Base-by-base conservation (phyloP, 1,140 invertebrate species). In the Drosophila kurseongensis region DNA sequence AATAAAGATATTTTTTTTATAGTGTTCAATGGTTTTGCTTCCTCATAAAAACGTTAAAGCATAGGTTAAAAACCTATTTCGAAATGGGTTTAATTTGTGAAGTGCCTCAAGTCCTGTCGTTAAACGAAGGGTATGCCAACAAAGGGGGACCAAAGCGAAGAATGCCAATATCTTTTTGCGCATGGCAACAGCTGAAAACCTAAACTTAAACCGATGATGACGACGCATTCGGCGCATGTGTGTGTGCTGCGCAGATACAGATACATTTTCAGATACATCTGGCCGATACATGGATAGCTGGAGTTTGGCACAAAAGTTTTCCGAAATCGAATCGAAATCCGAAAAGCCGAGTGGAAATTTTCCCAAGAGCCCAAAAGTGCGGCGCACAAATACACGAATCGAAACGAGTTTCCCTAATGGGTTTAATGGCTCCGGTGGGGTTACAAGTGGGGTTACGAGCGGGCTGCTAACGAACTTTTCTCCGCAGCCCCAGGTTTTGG, bases 351-450 rank as follows among this genome's bases (percentile, higher is more conserved):
- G 52, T 57, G 65, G 65, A 68, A 68, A 66, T 57, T 69, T 56
- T 40, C 65, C 65, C 41, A 9, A 55, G 35, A 16, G 50, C 9
- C 27, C 29, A 7, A 23, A 29, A 50, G 6, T n/a, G 45, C 45
- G 23, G 23, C 13, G 45, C 23, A 27, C 47, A 29, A 44, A 36
- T 10, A 29, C 62, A 51, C 29, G n/a, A 12, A n/a, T 71, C 60
- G 55, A 78, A 82, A 83, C 79, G 45, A 63, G 79, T 82, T 82
- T 83, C 23, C 50, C 8, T 51, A 83, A 82, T 82, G 74, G 52
- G 75, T 78, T 80, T 76, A 76, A 76, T 78, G 75, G 42, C 52
- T 48, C 41, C 35, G 23, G 16, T 18, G 14, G 42, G 60, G 29
- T 32, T 32, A 32, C 7, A 32, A 32, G 29, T 32, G 29, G 44